Evolutionary conservation across 2,888 invertebrate genomes (phyloP).

Genomic region (Apodemia mormo): DNA sequence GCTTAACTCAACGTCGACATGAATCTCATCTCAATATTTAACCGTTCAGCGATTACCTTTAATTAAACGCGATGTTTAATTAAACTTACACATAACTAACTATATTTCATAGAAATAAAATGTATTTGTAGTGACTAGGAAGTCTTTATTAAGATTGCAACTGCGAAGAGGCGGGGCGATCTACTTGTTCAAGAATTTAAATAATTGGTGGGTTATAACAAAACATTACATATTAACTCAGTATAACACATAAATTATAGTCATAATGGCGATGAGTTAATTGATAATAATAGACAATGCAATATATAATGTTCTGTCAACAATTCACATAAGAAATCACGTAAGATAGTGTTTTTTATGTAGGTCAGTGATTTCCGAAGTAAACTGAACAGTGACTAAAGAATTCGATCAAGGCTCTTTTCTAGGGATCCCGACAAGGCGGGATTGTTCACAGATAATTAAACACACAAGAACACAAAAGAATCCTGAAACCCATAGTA

Average conservation of each 20-base stretch:
- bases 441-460: no score
- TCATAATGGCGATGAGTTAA: background rate
- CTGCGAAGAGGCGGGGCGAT: constrained; percentile 71
- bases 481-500: no score
- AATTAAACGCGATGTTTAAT: constrained; percentile 76
- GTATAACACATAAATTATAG: background rate
- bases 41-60: constrained; percentile 65
- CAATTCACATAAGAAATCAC: background rate
- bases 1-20: constrained; percentile 39
- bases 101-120: constrained; percentile 70
- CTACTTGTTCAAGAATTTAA: constrained; percentile 73
- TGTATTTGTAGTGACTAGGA: constrained; percentile 66
- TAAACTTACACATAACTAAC: constrained; percentile 59
- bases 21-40: constrained; percentile 53
- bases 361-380: no score
- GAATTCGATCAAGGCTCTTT: no score
- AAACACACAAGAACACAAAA: no score
- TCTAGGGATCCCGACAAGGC: no score
- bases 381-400: no score
- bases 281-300: background rate
- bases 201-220: constrained; percentile 55
- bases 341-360: no score
- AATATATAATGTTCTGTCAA: background rate
- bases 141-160: constrained; percentile 80
- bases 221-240: constrained; percentile 1